Base-by-base conservation (phyloP, 2,888 invertebrate species). In the Dascillus cervinus region DNA sequence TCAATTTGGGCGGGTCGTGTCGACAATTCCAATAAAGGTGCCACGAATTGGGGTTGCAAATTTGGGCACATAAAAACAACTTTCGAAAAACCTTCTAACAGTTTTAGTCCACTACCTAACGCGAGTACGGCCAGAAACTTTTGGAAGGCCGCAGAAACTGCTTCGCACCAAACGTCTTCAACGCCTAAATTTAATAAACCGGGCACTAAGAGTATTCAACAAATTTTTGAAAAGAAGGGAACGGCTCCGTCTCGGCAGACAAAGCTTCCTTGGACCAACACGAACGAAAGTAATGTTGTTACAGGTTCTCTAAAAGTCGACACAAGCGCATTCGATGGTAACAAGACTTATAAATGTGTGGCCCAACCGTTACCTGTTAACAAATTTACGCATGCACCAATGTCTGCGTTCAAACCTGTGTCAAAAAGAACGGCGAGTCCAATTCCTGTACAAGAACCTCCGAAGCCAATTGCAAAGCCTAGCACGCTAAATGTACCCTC, bases 61-160 rank as follows among this genome's bases (percentile, higher is more conserved):
- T 90, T 90, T 56, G 85, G 85, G 0, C 81, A 83, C 48, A 82
- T 90, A 17, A 88, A 87, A 60, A 82, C 82, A 19, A 71, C 79
- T 0, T 90, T 90, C 56, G 89, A 90, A 55, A 74, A 71, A 22
- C 69, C 69, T 3, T 64, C 68, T n/a, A 70, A 32, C 2, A 34
- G 17, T 30, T 32, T 29, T 67, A 42, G 57, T 66, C 21, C 33
- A 6, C 31, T 37, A 2, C 37, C 40, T 2, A 34, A 20, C 1
- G 66, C 65, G 6, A 64, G 69, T 4, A 67, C 74, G 1, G 75
- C 75, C 3, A 70, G 72, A 42, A 70, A 68, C 22, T 77, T 77
- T 49, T 79, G 79, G 79, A 73, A 74, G 46, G 62, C 70, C 2
- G 62, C 74, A n/a, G 76, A 79, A 40, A 50, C 54, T 9, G 48